Percentiles rank a stretch among this genome's conserved stretches.
Conservation (phyloP, 2,797 vertebrate genomes). For the Tenualosa ilisha region DNA sequence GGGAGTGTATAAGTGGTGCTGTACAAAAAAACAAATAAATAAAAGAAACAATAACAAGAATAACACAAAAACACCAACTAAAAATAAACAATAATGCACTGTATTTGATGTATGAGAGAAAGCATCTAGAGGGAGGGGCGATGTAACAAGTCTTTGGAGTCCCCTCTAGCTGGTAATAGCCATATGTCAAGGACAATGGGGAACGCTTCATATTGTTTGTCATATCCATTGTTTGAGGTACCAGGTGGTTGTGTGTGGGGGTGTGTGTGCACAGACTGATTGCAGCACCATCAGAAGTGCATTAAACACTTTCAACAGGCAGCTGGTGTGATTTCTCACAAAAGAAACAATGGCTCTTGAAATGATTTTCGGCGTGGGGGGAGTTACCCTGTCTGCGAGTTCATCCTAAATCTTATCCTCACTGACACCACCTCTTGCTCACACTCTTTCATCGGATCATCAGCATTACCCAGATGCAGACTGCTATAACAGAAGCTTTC, state of each 20-base stretch:
- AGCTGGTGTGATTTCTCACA: neutral
- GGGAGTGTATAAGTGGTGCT: neutral
- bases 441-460: neutral
- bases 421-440: neutral
- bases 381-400: neutral
- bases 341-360: neutral
- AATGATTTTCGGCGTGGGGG: neutral
- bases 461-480: neutral
- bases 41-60: neutral
- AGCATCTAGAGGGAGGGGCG: neutral
- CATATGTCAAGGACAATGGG: conserved; percentile 7
- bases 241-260: neutral
- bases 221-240: neutral
- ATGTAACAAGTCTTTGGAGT: conserved; percentile 13
- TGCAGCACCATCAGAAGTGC: neutral
- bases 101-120: neutral
- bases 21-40: neutral
- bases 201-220: neutral
- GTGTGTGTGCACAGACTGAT: neutral
- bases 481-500: neutral
- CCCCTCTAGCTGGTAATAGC: neutral
- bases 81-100: conserved; percentile 2
- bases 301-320: neutral
- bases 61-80: neutral
- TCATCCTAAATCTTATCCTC: neutral